Evolutionary conservation across 2,888 invertebrate genomes (phyloP), one percentile per base, ranked within the genome.

Genomic region (Neria commutata): DNA sequence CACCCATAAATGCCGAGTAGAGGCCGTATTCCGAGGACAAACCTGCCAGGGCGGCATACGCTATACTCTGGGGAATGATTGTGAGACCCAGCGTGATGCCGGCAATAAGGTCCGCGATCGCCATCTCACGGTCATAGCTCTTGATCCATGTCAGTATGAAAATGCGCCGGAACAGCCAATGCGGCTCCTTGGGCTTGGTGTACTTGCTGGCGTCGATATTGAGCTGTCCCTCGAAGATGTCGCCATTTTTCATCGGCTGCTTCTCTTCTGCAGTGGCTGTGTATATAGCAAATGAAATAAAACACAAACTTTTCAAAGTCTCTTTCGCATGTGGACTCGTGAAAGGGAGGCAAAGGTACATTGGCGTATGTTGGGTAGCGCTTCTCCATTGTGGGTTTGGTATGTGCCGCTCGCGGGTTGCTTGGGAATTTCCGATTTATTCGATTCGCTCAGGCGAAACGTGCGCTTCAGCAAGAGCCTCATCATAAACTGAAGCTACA

Each of bases 1-100:
- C 70, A 78, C 92, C 93, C 80, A 95, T 86, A 79, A 96, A 94
- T 0, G 95, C 90, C 1, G 95, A 92, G 81, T 97, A 97, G 21
- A 98, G 85, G 1, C 97, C 98, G 83, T 93, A 94, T 86, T 95
- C 92, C 10, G 95, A 89, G 17, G 91, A 89, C 54, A 95, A 83
- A 48, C 91, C 90, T 11, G 95, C 95, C 48, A 96, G 84, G 50
- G 90, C 58, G 0, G 95, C 95, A 80, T 95, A 95, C 14, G 95
- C 96, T 70, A 96, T 90, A 70, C 94, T 93, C 83, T 95, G 95
- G 4, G 96, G 96, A 71, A 96, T 94, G 76, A 96, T 89, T 3
- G 95, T 96, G 54, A 96, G 83, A 1, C 95, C 95, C 10, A 96
- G 86, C 1, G 96, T 94, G 49, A 95, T 77, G 34, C 96, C 96